Evolutionary conservation across 2,797 vertebrate genomes (phyloP).

Genomic region (Onychomys arenicola): DNA sequence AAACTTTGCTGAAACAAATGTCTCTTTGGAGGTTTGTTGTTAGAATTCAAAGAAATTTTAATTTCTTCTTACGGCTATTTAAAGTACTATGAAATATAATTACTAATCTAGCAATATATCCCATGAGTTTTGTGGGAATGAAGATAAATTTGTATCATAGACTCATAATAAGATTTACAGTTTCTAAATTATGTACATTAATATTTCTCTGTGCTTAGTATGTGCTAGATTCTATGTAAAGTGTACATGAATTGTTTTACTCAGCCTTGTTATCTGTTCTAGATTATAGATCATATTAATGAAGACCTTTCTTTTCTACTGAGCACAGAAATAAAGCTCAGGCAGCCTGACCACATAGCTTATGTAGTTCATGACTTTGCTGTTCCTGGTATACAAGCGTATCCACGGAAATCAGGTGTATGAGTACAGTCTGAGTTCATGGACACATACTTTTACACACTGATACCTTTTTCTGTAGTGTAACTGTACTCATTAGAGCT

Average conservation of each 20-base stretch:
- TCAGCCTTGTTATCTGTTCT: neutral
- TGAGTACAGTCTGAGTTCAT: neutral
- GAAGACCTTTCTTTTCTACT: conserved; percentile 18
- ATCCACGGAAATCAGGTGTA: neutral
- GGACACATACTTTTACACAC: neutral
- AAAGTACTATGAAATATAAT: neutral
- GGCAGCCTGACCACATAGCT: neutral
- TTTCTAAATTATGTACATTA: neutral
- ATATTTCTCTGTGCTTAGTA: neutral
- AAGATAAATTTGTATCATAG: neutral
- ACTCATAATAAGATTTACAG: neutral
- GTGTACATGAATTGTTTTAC: neutral
- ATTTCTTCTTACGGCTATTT: neutral
- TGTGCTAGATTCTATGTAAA: neutral
- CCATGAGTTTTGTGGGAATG: neutral
- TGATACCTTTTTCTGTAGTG: neutral
- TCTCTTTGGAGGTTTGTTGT: conserved; percentile 24
- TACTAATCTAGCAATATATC: neutral
- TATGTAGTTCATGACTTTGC: neutral
- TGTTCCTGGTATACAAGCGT: neutral
- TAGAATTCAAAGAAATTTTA: neutral
- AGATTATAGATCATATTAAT: neutral
- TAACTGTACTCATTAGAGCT: neutral
- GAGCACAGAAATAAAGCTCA: neutral
- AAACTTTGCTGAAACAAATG: neutral